Conservation (phyloP, 2,113 vertebrate genomes). For the Burhinus oedicnemus region DNA sequence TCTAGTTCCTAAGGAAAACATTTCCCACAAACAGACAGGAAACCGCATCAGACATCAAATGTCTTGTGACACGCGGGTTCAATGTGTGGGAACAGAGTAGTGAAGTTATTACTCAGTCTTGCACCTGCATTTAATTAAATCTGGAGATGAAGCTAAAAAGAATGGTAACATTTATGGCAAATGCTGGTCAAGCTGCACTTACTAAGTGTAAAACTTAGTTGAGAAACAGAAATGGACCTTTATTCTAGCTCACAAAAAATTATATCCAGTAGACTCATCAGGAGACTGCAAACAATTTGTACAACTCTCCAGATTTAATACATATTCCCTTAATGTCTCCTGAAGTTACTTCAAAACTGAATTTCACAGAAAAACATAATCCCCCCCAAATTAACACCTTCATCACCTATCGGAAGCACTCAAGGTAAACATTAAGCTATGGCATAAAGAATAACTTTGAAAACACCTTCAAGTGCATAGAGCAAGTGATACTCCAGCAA, state of each 20-base stretch:
- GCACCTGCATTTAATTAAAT: not conserved
- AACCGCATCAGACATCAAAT: not conserved
- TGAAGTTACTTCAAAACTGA: not conserved
- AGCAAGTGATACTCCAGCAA: not conserved
- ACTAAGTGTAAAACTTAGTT: not conserved
- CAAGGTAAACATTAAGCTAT: not conserved
- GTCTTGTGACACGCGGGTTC: not conserved
- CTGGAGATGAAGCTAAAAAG: not conserved
- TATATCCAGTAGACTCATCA: not conserved
- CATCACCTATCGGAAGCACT: not conserved
- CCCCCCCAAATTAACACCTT: not conserved
- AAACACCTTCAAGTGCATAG: not conserved
- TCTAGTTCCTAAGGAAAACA: conserved; percentile 15
- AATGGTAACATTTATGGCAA: not conserved
- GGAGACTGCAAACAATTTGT: not conserved
- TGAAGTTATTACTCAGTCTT: not conserved
- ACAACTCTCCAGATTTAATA: not conserved
- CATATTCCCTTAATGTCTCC: not conserved
- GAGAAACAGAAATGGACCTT: not conserved
- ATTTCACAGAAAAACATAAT: not conserved
- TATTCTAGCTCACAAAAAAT: not conserved
- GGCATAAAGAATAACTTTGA: not conserved
- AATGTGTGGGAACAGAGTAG: not conserved
- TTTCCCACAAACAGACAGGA: conserved; percentile 6
- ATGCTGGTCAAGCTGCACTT: not conserved